Evolutionary conservation across 1,140 invertebrate genomes (phyloP), one percentile per base, ranked within the genome.

Genomic region (Pogonomyrmex californicus): DNA sequence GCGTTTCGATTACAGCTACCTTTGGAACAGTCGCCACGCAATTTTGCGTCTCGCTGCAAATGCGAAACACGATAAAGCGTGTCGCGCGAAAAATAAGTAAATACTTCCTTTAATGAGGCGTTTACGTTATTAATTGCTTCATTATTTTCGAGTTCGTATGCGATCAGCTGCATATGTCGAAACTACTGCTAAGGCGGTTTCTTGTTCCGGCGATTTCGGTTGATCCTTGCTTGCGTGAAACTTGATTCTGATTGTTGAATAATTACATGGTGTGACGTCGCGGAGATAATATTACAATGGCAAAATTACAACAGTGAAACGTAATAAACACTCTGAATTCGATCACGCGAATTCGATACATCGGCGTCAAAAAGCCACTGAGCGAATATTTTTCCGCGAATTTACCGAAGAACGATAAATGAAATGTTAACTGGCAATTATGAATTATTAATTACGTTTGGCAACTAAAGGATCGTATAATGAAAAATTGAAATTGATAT

Each of bases 241-340:
- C 38, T 47, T 44, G 41, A 60, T 12, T 83, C 33, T 14, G 12
- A 75, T 73, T 60, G 68, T 83, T 38, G 60, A 83, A 83, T 75
- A 73, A 83, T 83, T 60, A 17, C 30, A 82, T 36, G 49, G 23
- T 70, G 23, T 56, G 56, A 70, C 65, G 51, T 2, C 23, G 23
- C 49, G 7, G 6, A 51, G 1, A 23, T 44, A 56, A 68, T 41
- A 44, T 44, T 68, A 81, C n/a, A 44, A 33, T 7, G 33, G 54
- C 41, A 47, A 82, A 73, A 73, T 82, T 82, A 60, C 54, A 78
- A 38, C n/a, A 30, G 6, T 0, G 54, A 60, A 83, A 36, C 12
- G 36, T 30, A 30, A 73, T 82, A 73, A 71, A n/a, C n/a, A 33
- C 41, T 17, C 30, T 12, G 7, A 66, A 77, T 14, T 47, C 9